Evolutionary conservation across 2,888 invertebrate species (phyloP).

Genomic region (Euplagia quadripunctaria): DNA sequence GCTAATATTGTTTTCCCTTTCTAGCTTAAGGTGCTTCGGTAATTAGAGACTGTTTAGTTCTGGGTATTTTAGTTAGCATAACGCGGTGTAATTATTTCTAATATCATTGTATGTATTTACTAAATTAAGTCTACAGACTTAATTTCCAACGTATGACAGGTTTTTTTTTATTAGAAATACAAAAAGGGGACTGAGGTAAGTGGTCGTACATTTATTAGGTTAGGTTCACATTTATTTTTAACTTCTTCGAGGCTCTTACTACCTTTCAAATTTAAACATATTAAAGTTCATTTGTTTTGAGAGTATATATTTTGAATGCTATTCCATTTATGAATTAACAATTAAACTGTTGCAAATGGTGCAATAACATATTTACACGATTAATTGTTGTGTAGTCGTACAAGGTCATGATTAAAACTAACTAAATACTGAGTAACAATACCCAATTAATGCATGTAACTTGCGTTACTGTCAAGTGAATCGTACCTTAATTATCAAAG

Average conservation of each 20-base stretch:
- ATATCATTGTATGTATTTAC: not conserved
- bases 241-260: not conserved
- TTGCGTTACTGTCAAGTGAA: not conserved
- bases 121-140: not conserved
- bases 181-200: not conserved
- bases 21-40: not conserved
- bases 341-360: not conserved
- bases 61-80: slow-evolving; percentile 6
- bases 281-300: not conserved
- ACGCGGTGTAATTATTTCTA: not conserved
- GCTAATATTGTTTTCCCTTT: slow-evolving; percentile 48
- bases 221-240: not conserved
- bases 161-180: not conserved
- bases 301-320: not conserved
- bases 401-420: not conserved
- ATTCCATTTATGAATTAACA: not conserved
- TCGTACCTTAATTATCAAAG: not conserved
- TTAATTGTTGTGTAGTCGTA: not conserved
- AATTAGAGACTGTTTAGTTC: slow-evolving; percentile 8
- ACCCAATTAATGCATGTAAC: not conserved
- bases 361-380: not conserved
- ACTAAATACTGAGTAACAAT: not conserved
- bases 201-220: not conserved
- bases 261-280: not conserved
- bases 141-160: not conserved